A percentile compares a stretch with the other conserved stretches of the same genome.
Evolutionary conservation across 2,797 vertebrate genomes (phyloP).

Genomic region (Hozukius guyotensis): DNA sequence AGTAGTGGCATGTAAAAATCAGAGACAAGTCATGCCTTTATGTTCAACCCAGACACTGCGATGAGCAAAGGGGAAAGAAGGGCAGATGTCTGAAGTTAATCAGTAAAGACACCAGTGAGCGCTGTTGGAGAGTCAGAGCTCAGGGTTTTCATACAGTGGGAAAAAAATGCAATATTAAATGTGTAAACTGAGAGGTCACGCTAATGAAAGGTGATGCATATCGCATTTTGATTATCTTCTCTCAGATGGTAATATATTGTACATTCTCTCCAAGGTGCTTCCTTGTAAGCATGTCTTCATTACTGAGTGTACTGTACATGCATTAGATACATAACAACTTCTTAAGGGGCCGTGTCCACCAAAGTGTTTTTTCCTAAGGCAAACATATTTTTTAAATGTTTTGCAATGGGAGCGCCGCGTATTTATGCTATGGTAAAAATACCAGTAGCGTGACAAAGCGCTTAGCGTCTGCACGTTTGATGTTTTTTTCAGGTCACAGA

Average conservation of each 20-base stretch:
- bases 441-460: too few species aligned
- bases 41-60: constrained; percentile 13
- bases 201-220: constrained; percentile 26
- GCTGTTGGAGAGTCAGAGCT: constrained; percentile 8
- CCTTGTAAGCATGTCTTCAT: constrained; percentile 7
- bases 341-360: not conserved
- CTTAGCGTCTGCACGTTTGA: too few species aligned
- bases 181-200: constrained; percentile 29
- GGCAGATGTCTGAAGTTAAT: constrained; percentile 42
- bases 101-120: constrained; percentile 20
- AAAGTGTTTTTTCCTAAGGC: too few species aligned
- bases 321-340: constrained; percentile 11
- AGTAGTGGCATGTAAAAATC: constrained; percentile 38
- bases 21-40: constrained; percentile 32
- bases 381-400: too few species aligned
- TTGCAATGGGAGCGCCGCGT: too few species aligned
- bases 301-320: not conserved
- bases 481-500: too few species aligned
- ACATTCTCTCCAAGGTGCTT: constrained; percentile 8
- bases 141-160: not conserved
- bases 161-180: constrained; percentile 30
- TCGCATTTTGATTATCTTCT: not conserved
- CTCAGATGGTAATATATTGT: constrained; percentile 1
- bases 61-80: constrained; percentile 37
- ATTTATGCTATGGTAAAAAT: too few species aligned